These are phyloP conservation scores for Myrmophylax atrothorax DNA, from an alignment of 2,113 vertebrate species.

Conservation along the genomic window DNA sequence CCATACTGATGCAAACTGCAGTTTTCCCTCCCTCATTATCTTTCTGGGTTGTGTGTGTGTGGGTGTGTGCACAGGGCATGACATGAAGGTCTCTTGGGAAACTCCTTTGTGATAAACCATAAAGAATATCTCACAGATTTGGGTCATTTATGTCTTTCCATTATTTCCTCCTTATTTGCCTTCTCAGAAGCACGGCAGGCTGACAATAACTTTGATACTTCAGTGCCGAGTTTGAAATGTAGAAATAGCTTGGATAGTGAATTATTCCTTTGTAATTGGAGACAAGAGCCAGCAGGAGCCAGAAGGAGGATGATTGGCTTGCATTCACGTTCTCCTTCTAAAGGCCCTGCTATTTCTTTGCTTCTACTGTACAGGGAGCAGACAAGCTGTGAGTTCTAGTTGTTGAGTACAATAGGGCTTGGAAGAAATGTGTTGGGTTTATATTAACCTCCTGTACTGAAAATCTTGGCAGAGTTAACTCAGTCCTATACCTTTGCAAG, in stretches of 20 bases:
- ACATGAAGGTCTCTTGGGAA: conserved; percentile 30
- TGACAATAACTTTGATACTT: conserved; percentile 53
- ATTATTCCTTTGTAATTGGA: conserved; percentile 63
- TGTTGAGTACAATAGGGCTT: conserved; percentile 44
- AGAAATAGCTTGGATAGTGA: conserved; percentile 41
- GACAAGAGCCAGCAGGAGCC: conserved; percentile 48
- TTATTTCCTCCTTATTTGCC: conserved; percentile 35
- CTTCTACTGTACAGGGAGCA: conserved; percentile 48
- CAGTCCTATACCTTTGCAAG: conserved; percentile 24
- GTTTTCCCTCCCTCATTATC: background rate
- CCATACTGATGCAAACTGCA: background rate
- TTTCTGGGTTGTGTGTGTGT: background rate
- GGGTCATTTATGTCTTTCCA: conserved; percentile 29
- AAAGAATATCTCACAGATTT: conserved; percentile 19
- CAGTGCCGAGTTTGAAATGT: conserved; percentile 47
- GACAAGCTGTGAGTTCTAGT: conserved; percentile 57
- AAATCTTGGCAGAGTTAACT: conserved; percentile 46
- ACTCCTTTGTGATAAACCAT: conserved; percentile 41
- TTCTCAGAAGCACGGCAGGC: background rate
- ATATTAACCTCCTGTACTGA: conserved; percentile 35
- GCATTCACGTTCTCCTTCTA: conserved; percentile 44
- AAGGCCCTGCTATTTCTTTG: conserved; percentile 47
- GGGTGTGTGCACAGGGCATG: background rate
- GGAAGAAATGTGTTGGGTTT: conserved; percentile 37
- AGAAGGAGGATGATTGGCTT: conserved; percentile 45